Conservation (phyloP, 2,113 vertebrate genomes). For the Lophius piscatorius region DNA sequence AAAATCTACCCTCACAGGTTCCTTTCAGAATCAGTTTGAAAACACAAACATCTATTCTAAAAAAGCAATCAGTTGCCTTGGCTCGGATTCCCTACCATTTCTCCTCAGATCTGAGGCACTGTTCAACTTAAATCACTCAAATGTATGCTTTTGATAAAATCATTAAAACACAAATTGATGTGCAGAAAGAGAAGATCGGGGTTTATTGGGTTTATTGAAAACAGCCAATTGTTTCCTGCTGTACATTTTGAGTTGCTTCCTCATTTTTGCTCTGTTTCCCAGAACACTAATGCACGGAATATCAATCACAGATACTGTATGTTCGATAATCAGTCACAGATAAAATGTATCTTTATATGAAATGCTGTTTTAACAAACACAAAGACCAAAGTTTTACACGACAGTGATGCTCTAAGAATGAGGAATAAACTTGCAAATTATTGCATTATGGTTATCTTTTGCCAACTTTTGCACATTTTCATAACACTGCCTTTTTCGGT, state of each 20-base stretch:
- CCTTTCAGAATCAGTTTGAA: conserved; percentile 7
- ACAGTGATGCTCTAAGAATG: no score
- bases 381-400: no score
- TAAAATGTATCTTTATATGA: conserved; percentile 37
- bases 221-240: conserved; percentile 37
- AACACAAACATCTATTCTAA: no score
- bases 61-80: conserved; percentile 25
- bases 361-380: no score
- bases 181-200: conserved; percentile 25
- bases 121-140: conserved; percentile 43
- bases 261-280: conserved; percentile 29
- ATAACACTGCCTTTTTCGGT: not conserved
- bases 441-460: no score
- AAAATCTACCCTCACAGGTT: not conserved
- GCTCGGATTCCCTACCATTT: conserved; percentile 1
- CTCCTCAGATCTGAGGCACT: conserved; percentile 10
- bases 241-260: conserved; percentile 30
- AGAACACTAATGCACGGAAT: conserved; percentile 25
- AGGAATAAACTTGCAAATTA: no score
- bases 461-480: not conserved
- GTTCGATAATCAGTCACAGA: conserved; percentile 36
- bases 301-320: conserved; percentile 24
- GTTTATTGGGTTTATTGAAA: conserved; percentile 58
- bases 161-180: conserved; percentile 46
- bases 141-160: conserved; percentile 48